phyloP scores from a whole-genome alignment of 2,888 invertebrate species.

The Lutraria lutraria region DNA sequence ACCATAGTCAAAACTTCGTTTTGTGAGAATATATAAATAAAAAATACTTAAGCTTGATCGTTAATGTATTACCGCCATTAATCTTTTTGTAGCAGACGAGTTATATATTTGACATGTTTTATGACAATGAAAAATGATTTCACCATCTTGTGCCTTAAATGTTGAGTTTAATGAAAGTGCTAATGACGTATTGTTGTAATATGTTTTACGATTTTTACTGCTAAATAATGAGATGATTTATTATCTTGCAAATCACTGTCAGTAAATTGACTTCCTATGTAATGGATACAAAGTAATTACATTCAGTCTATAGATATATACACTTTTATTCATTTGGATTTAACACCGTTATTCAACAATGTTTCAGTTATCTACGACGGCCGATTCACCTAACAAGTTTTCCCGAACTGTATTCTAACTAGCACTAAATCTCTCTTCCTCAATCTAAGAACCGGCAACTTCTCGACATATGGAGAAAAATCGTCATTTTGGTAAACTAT shows the following conservation, averaged over 20 bases:
- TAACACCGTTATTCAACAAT: no score
- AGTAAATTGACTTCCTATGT: not conserved
- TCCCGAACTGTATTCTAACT: no score
- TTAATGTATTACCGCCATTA: not conserved
- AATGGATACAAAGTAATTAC: not conserved
- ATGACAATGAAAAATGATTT: slow-evolving; percentile 1
- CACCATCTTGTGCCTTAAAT: not conserved
- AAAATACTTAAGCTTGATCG: not conserved
- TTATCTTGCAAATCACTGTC: not conserved
- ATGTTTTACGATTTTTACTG: slow-evolving; percentile 4
- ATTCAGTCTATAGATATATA: not conserved
- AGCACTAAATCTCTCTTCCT: no score
- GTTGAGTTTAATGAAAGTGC: not conserved
- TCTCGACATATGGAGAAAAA: no score
- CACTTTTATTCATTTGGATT: not conserved
- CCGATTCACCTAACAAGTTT: no score
- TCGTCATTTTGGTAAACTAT: no score
- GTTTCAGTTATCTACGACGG: no score
- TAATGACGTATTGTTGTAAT: not conserved
- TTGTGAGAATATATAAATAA: not conserved
- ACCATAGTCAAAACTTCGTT: not conserved
- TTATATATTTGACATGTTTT: not conserved
- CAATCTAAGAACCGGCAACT: no score
- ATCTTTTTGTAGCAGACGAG: not conserved
- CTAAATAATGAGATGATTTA: slow-evolving; percentile 3